Base-by-base conservation (phyloP, 37 sponge, comb jelly and placozoan genomes). In the Beroe ovata region DNA sequence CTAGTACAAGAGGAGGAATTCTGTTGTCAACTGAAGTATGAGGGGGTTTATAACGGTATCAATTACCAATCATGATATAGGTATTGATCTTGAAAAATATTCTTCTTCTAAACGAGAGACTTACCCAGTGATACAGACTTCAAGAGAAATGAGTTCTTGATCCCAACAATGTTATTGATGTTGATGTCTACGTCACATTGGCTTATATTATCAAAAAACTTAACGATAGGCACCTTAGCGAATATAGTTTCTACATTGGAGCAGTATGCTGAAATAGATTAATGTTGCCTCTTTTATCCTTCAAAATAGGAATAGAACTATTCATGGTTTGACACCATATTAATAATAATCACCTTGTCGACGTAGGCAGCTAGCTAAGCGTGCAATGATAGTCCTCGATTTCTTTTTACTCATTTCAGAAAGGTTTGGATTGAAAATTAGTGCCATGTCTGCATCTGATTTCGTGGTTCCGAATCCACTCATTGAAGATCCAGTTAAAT, bases 151-250 rank as follows among this genome's bases (percentile, higher is more conserved):
- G 63, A 60, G 61, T 61, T 60, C 39, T 61, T 60, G 72, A 71
- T 90, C 1, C 71, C 90, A 29, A 71, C 77, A 2, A 71, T 60
- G 60, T 90, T 90, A 81, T 90, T 90, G 81, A 90, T 36, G 18
- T 71, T 71, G 30, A 90, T 90, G 60, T 90, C 90, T 6, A 90
- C 90, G 28, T 90, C 90, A 40, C 71, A 90, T 0, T 47, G 38
- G 35, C 81, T 71, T 60, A 71, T 63, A 8, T 71, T 71, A 38
- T 90, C 90, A 14, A 54, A 29, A 34, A 90, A 72, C 60, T 90
- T 90, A 19, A 90, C 39, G 90, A 90, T 90, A n/a, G 90, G 90
- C n/a, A 72, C 72, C 21, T 90, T 90, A 32, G 90, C 90, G 60
- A 58, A 42, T 25, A 90, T 90, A 42, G 38, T 77, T 54, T 77